A percentile compares a stretch with the other conserved stretches of the same genome.
These are phyloP conservation scores for Poecilia latipinna DNA, from an alignment of 2,113 vertebrate genomes.

Conservation along the genomic window DNA sequence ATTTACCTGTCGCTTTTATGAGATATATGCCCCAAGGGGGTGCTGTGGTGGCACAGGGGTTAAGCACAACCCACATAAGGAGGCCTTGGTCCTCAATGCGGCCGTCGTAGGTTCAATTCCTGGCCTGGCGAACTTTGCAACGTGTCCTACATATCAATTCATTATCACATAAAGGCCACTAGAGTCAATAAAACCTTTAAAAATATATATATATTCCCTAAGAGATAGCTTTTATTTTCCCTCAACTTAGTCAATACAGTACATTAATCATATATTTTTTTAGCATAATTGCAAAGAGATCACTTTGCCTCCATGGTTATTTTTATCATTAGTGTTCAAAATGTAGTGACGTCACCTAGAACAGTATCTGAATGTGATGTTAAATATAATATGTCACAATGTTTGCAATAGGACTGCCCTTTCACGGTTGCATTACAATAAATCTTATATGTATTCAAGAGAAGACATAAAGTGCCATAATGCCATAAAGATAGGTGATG, in stretches of 20 bases:
- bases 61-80: too few species aligned
- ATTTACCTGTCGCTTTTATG: conserved; percentile 11
- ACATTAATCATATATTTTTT: conserved; percentile 48
- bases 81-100: too few species aligned
- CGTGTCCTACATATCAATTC: too few species aligned
- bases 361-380: not conserved
- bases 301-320: conserved; percentile 54
- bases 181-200: too few species aligned
- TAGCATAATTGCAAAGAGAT: conserved; percentile 42
- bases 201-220: too few species aligned
- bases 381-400: too few species aligned
- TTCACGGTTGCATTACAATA: not conserved
- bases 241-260: conserved; percentile 42
- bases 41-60: not conserved
- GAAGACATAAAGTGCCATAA: too few species aligned
- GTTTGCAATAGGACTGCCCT: not conserved
- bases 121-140: too few species aligned
- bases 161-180: too few species aligned
- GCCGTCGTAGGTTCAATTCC: too few species aligned
- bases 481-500: not conserved
- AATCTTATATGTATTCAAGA: not conserved
- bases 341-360: not conserved
- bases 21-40: not conserved
- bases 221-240: not conserved
- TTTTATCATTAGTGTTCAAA: conserved; percentile 38